Base-by-base conservation (phyloP, 2,797 vertebrate species). In the Coregonus ussuriensis region DNA sequence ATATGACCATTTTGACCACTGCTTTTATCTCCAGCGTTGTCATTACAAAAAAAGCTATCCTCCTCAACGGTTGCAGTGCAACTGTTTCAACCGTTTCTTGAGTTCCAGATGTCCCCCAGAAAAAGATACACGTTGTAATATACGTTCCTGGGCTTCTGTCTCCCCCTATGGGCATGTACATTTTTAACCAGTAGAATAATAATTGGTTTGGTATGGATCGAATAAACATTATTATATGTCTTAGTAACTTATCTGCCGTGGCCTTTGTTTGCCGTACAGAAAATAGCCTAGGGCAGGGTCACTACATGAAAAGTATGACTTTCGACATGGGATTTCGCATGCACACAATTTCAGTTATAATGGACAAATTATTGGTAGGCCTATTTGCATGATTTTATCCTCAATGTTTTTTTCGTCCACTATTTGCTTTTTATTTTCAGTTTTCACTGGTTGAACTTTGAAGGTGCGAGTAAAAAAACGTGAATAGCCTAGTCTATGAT, bases 91-190 rank as follows among this genome's bases (percentile, higher is more conserved):
- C 6, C 7, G 16, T 25, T 15, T 21, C 70, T 52, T 6, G 13
- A 71, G 37, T 14, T 54, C 33, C 67, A 70, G 5, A 47, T 47
- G 41, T 47, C 41, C 41, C 41, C 41, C 7, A 9, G 7, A 2
- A 9, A 47, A 47, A 47, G 7, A 6, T 68, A 16, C 11, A n/a
- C 13, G n/a, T 73, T 51, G 35, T 35, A 31, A 29, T 59, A 67
- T 16, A 71, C 71, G 86, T 93, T 91, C 75, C 84, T 91, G 86
- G 90, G 82, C 91, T 89, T 84, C 83, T 92, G 94, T 93, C 93
- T 85, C 94, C 94, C 90, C 91, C 94, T 93, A 81, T 92, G 81
- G 94, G 87, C 77, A 13, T 72, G 0, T 73, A 47, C 9, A 47
- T 47, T 47, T 47, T 13, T 47, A 13, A 2, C 41, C 41, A 47